A percentile compares a stretch with the other conserved stretches of the same genome.
phyloP scores from a whole-genome alignment of 2,888 invertebrate genomes.

The Phortica magna region DNA sequence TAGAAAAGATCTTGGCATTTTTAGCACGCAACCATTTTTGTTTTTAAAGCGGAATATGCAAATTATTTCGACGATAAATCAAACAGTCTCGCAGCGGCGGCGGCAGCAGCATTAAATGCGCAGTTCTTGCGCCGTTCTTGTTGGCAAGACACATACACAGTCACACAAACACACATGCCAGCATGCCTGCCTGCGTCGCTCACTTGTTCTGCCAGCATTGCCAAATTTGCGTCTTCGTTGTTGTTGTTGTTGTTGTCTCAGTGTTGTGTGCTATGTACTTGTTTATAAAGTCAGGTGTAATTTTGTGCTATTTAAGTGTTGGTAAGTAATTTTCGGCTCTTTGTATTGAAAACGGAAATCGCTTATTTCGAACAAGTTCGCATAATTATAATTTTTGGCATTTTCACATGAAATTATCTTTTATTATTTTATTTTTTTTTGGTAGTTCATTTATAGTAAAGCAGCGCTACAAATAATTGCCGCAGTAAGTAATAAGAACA shows the following conservation, averaged over 20 bases:
- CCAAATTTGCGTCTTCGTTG: neutral
- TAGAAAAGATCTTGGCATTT: slow-evolving; percentile 66
- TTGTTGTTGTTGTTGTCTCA: too few relatives aligned
- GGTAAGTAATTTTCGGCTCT: slow-evolving; percentile 30
- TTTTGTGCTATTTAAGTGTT: neutral
- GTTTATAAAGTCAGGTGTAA: neutral
- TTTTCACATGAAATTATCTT: slow-evolving; percentile 56
- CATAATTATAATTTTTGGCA: slow-evolving; percentile 66
- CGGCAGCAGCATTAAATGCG: slow-evolving; percentile 22
- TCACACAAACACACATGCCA: too few relatives aligned
- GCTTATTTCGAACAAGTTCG: slow-evolving; percentile 64
- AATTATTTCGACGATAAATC: slow-evolving; percentile 53
- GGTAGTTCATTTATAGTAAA: slow-evolving; percentile 17
- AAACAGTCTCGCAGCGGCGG: slow-evolving; percentile 33
- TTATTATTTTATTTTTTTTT: slow-evolving; percentile 30
- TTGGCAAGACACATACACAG: neutral
- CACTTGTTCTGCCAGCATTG: neutral
- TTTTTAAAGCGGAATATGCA: slow-evolving; percentile 65
- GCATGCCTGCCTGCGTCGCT: neutral
- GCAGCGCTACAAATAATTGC: neutral
- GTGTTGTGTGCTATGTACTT: too few relatives aligned
- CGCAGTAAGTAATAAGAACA: neutral
- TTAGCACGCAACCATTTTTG: slow-evolving; percentile 64
- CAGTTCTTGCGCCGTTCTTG: slow-evolving; percentile 27
- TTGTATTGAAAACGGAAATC: slow-evolving; percentile 58